Conservation (phyloP, 2,797 vertebrate species). For the Muscicapa comitata region DNA sequence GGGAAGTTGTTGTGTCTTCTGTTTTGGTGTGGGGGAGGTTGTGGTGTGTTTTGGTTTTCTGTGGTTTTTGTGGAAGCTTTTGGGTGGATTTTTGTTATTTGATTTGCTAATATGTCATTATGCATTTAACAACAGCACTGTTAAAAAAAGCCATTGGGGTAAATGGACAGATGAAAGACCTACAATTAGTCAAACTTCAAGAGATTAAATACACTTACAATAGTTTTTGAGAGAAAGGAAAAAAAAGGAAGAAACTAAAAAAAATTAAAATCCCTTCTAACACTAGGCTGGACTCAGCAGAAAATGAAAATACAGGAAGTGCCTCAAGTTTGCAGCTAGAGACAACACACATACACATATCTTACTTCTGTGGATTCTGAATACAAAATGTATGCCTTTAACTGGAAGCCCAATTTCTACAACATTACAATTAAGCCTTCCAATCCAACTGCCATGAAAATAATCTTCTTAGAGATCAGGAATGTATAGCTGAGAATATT, state of each 20-base stretch:
- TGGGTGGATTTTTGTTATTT: neutral
- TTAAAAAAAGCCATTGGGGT: neutral
- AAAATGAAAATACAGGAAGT: neutral
- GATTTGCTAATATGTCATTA: neutral
- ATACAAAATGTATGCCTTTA: neutral
- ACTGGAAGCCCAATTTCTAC: neutral
- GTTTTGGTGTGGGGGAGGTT: rapidly evolving
- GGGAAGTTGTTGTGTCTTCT: neutral
- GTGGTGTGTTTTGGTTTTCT: neutral
- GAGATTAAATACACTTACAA: neutral
- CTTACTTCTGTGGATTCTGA: neutral
- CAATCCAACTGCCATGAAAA: neutral
- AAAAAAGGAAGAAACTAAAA: neutral
- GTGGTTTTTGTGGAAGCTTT: rapidly evolving
- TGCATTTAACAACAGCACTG: neutral
- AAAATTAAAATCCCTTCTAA: neutral
- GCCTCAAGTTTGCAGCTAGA: neutral
- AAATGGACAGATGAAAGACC: neutral
- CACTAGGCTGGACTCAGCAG: neutral
- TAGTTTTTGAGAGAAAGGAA: neutral
- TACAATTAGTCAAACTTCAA: neutral
- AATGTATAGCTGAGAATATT: neutral
- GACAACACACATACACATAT: neutral
- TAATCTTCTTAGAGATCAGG: neutral
- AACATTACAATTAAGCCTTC: neutral